Conservation (phyloP, 2,113 vertebrate species). For the Daubentonia madagascariensis region DNA sequence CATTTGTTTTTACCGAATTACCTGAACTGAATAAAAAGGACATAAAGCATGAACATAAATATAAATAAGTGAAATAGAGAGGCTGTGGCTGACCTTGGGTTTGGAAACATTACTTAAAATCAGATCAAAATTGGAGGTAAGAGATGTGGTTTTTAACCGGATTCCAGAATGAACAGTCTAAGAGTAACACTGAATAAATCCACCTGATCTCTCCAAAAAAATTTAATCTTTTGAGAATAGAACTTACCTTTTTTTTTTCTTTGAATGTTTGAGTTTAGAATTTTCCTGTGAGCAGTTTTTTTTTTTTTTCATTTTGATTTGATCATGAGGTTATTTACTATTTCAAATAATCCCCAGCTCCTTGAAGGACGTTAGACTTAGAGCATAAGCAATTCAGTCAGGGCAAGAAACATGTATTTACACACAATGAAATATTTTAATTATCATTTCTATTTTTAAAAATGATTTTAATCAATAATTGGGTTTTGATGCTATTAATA, state of each 20-base stretch:
- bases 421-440: not conserved
- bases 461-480: not conserved
- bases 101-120: not conserved
- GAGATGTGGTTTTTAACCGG: not conserved
- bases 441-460: not conserved
- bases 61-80: not conserved
- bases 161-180: not conserved
- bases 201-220: not conserved
- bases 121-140: not conserved
- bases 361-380: not conserved
- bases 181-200: not conserved
- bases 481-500: not conserved
- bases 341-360: not conserved
- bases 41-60: not conserved
- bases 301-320: not conserved
- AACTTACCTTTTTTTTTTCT: not conserved
- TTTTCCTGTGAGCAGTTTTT: not conserved
- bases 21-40: not conserved
- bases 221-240: not conserved
- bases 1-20: not conserved
- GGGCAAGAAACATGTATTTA: not conserved
- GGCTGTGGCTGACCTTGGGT: not conserved
- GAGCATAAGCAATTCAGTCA: not conserved
- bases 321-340: not conserved
- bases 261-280: not conserved